These are phyloP conservation scores for Clarias batrachus DNA, from an alignment of 2,113 vertebrate species.

Conservation along the genomic window DNA sequence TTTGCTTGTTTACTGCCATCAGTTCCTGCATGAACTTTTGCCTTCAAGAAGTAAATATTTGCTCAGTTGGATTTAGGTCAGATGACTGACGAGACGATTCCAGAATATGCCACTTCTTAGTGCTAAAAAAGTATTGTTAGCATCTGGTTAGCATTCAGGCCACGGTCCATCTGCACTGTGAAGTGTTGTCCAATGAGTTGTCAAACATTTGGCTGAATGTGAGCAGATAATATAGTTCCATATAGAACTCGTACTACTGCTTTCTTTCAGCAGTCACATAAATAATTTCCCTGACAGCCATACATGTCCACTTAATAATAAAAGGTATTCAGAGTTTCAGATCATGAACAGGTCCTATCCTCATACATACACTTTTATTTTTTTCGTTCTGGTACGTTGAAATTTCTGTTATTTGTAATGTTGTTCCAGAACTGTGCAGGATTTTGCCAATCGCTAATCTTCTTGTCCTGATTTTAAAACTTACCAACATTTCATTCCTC, in stretches of 20 bases:
- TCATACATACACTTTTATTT: background rate
- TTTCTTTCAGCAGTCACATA: background rate
- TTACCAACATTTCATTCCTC: background rate
- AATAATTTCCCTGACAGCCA: background rate
- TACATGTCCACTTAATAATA: background rate
- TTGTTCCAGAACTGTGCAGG: background rate
- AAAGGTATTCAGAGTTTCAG: background rate
- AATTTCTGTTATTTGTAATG: background rate
- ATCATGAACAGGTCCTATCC: background rate
- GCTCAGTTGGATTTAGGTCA: background rate
- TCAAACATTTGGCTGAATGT: background rate
- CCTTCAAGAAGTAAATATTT: background rate
- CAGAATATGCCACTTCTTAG: background rate
- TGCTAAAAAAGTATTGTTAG: background rate
- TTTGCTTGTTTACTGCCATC: background rate
- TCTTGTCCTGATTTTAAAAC: too few relatives aligned
- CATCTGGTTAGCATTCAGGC: background rate
- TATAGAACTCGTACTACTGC: background rate
- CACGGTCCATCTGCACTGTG: background rate
- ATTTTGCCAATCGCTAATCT: too few relatives aligned
- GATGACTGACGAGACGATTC: background rate
- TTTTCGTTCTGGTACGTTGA: background rate
- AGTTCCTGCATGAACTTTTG: background rate
- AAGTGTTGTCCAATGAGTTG: background rate
- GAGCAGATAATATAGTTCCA: background rate